phyloP scores from a whole-genome alignment of 2,113 vertebrate genomes.

The Pterocles orientalis region DNA sequence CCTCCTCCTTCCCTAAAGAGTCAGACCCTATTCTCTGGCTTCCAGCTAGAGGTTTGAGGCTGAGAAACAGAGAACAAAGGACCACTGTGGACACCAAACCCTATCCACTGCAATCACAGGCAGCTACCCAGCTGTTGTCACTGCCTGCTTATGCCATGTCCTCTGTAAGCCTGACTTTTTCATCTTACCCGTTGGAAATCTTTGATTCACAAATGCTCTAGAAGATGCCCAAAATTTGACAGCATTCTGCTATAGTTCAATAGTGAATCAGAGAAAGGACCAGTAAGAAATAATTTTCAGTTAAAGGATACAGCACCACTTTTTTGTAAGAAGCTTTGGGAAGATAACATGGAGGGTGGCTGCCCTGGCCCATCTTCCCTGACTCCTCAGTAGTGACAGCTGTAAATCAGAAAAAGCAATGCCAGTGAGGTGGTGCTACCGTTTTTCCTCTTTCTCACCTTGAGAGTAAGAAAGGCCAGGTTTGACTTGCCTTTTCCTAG shows the following conservation, averaged over 20 bases:
- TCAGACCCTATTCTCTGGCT: background rate
- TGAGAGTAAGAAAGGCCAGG: background rate
- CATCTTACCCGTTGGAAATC: background rate
- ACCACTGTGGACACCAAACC: background rate
- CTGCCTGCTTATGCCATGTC: background rate
- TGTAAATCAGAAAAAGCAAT: background rate
- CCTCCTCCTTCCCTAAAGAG: background rate
- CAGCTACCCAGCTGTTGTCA: background rate
- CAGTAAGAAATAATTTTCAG: background rate
- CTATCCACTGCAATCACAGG: background rate
- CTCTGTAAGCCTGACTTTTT: background rate
- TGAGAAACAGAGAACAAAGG: background rate
- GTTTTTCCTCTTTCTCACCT: background rate
- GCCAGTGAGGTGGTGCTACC: background rate
- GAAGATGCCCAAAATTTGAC: background rate
- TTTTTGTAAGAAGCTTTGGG: background rate
- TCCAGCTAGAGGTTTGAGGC: background rate
- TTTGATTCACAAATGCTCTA: background rate
- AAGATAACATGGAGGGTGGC: background rate
- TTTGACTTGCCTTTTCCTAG: background rate
- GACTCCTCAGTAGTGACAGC: background rate
- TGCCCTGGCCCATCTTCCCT: background rate
- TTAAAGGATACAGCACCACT: background rate
- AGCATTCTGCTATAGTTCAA: background rate
- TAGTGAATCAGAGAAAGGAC: background rate